phyloP scores from a whole-genome alignment of 2,888 invertebrate genomes.

The Onthophagus sagittarius region DNA sequence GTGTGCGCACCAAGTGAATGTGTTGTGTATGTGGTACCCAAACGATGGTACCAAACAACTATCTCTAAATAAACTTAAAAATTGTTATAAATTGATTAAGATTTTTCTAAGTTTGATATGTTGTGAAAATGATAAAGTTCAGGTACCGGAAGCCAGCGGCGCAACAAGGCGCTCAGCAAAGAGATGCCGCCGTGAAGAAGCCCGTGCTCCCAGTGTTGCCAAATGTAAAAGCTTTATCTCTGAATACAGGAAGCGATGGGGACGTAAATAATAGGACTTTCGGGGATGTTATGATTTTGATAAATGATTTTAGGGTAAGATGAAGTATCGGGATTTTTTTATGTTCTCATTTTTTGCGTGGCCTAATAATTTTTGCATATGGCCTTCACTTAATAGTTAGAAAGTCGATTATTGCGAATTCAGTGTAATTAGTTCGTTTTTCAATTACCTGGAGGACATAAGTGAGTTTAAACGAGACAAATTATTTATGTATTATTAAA shows the following conservation, averaged over 20 bases:
- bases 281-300: not conserved
- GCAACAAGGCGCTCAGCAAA: not conserved
- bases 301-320: not conserved
- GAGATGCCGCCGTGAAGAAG: not conserved
- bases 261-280: not conserved
- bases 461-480: not conserved
- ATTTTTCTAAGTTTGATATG: not conserved
- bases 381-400: not conserved
- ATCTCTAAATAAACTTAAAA: not conserved
- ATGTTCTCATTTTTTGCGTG: too few relatives aligned
- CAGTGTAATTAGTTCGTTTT: not conserved
- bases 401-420: not conserved
- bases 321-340: not conserved
- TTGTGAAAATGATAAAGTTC: slow-evolving; percentile 46
- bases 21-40: not conserved
- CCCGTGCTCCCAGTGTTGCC: slow-evolving; percentile 1
- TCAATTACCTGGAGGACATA: not conserved
- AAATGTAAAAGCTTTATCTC: not conserved
- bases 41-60: not conserved
- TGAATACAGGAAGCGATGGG: not conserved
- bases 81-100: not conserved
- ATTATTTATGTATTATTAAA: not conserved
- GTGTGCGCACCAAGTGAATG: not conserved
- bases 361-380: too few relatives aligned
- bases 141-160: slow-evolving; percentile 42